Conservation (phyloP, 2,888 invertebrate species). For the Cerceris ruficornis region DNA sequence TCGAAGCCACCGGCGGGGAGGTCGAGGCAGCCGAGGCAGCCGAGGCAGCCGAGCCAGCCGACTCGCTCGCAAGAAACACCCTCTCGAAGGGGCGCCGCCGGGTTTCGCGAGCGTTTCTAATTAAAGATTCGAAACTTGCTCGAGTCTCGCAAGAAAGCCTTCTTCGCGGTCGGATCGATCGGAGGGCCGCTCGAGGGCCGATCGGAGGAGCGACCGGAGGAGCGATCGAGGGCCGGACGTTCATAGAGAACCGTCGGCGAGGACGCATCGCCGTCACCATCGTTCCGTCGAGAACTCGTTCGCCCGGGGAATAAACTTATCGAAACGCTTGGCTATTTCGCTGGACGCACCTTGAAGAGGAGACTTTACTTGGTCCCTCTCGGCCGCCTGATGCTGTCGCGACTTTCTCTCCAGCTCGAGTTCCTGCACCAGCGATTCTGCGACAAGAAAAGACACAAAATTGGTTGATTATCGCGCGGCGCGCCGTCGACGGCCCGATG, state of each 20-base stretch:
- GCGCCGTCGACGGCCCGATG: neutral
- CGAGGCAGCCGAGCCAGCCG: neutral
- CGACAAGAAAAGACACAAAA: constrained; percentile 79
- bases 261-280: constrained; percentile 23
- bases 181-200: neutral
- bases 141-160: constrained; percentile 63
- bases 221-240: neutral
- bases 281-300: constrained; percentile 1
- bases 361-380: constrained; percentile 91
- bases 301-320: constrained; percentile 26
- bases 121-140: constrained; percentile 78
- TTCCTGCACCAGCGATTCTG: constrained; percentile 91
- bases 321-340: constrained; percentile 40
- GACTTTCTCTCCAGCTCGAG: constrained; percentile 94
- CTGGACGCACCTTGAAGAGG: constrained; percentile 87
- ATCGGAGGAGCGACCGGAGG: too few relatives aligned
- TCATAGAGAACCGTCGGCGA: neutral
- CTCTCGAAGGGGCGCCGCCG: constrained; percentile 55
- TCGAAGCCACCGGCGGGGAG: neutral
- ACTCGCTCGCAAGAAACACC: constrained; percentile 54
- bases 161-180: constrained; percentile 29
- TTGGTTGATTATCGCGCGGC: constrained; percentile 25
- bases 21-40: neutral
- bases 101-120: constrained; percentile 73
- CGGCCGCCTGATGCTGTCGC: constrained; percentile 89